Evolutionary conservation across 2,113 vertebrate genomes (phyloP).

Genomic region (Echinops telfairi): DNA sequence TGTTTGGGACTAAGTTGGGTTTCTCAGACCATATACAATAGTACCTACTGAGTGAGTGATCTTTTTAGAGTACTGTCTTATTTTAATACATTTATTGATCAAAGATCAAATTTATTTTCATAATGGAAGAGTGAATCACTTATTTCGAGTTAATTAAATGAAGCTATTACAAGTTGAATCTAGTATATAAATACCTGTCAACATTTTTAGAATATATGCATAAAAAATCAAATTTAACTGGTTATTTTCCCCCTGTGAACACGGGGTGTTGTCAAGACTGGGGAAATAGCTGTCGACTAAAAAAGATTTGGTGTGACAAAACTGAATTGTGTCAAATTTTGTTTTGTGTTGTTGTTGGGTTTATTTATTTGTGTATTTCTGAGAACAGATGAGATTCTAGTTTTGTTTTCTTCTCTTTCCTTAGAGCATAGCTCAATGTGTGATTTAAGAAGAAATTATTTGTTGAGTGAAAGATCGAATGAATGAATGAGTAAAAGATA

Average conservation of each 20-base stretch:
- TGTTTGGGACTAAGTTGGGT: neutral
- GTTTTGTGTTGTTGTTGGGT: neutral
- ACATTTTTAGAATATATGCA: neutral
- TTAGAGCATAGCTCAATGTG: neutral
- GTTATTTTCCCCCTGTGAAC: too few relatives aligned
- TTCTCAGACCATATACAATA: neutral
- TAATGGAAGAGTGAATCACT: conserved; percentile 1
- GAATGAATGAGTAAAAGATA: neutral
- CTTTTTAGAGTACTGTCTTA: conserved; percentile 28
- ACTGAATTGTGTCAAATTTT: neutral
- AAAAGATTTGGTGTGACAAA: neutral
- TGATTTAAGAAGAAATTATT: neutral
- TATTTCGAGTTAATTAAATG: conserved; percentile 52
- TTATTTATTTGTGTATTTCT: neutral
- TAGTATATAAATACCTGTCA: neutral
- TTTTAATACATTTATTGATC: conserved; percentile 31
- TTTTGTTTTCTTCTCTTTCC: neutral
- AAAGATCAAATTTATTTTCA: conserved; percentile 39
- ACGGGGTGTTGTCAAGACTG: too few relatives aligned
- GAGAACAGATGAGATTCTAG: neutral
- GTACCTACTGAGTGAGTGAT: neutral
- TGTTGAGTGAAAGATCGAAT: neutral
- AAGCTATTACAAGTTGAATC: conserved; percentile 17
- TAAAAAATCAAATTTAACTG: neutral
- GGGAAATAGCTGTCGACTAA: too few relatives aligned